phyloP scores from a whole-genome alignment of 2,888 invertebrate genomes.

The Proisotoma minuta region DNA sequence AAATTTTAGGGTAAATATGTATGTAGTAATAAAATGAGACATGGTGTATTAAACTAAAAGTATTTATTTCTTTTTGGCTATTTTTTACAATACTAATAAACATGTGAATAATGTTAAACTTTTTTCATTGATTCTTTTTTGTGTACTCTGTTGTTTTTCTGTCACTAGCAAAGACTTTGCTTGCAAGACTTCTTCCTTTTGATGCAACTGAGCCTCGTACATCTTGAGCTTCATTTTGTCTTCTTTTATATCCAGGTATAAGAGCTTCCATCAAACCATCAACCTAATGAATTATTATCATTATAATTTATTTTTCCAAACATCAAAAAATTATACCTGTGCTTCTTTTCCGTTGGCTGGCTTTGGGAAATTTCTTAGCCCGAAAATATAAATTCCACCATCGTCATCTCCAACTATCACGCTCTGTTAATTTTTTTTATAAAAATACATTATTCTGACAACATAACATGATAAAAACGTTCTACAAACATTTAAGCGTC shows the following conservation, averaged over 20 bases:
- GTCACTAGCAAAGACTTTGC: too few relatives aligned
- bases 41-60: too few relatives aligned
- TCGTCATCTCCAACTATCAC: slow-evolving; percentile 44
- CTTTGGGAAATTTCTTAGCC: slow-evolving; percentile 41
- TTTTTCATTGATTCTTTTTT: too few relatives aligned
- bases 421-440: slow-evolving; percentile 21
- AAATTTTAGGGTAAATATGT: too few relatives aligned
- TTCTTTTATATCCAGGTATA: slow-evolving; percentile 42
- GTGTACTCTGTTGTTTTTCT: too few relatives aligned
- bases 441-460: background rate
- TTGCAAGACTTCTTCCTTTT: too few relatives aligned
- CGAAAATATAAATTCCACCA: slow-evolving; percentile 40
- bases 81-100: too few relatives aligned
- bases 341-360: slow-evolving; percentile 27
- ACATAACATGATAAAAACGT: background rate
- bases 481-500: slow-evolving; percentile 33
- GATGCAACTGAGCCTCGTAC: too few relatives aligned
- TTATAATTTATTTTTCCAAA: too few relatives aligned
- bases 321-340: slow-evolving; percentile 39
- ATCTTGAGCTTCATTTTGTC: slow-evolving; percentile 24
- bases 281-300: slow-evolving; percentile 23
- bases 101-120: too few relatives aligned
- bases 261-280: slow-evolving; percentile 40
- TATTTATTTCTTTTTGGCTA: too few relatives aligned
- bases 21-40: too few relatives aligned